These are phyloP conservation scores for Fulica atra DNA, from an alignment of 2,113 vertebrate species.

Conservation along the genomic window DNA sequence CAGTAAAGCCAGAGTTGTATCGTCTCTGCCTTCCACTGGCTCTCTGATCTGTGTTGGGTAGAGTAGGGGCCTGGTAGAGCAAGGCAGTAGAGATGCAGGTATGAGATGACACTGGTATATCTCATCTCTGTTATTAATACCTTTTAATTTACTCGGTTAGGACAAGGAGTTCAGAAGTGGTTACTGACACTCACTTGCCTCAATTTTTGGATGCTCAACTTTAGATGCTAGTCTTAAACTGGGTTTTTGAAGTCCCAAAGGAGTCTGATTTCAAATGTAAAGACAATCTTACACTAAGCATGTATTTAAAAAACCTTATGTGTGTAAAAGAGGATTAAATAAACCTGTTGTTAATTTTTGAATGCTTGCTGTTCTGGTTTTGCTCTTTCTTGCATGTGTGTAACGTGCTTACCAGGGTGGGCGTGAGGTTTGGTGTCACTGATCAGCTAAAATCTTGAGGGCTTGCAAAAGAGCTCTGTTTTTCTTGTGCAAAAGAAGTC, in stretches of 20 bases:
- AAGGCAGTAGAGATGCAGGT: too few species aligned
- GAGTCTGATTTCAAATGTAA: background rate
- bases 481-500: background rate
- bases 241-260: background rate
- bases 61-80: background rate
- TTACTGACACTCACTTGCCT: background rate
- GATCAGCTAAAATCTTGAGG: background rate
- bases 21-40: background rate
- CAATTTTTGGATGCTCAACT: background rate
- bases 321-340: constrained; percentile 29
- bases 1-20: background rate
- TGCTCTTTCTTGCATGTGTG: background rate
- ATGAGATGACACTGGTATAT: background rate
- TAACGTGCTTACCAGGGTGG: background rate
- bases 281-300: background rate
- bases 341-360: background rate
- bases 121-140: background rate
- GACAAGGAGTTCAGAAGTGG: background rate
- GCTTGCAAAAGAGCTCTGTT: background rate
- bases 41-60: background rate
- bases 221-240: background rate
- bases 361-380: background rate
- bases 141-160: background rate
- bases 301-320: background rate
- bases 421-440: background rate